A percentile compares a stretch with the other conserved stretches of the same genome.
phyloP scores from a whole-genome alignment of 2,113 vertebrate genomes.

The Oreotrochilus melanogaster region DNA sequence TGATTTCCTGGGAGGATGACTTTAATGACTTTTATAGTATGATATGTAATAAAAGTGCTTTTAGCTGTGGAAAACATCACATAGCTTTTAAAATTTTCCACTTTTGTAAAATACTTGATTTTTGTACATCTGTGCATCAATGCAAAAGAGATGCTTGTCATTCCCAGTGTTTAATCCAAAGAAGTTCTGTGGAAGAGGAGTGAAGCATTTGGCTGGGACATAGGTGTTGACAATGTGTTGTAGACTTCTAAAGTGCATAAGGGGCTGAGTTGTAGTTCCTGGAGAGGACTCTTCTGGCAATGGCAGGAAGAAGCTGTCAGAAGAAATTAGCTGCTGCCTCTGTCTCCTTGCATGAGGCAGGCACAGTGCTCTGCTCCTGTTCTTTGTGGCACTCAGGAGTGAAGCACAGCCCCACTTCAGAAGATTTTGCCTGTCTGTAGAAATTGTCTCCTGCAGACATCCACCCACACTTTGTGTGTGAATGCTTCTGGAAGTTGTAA shows the following conservation, averaged over 20 bases:
- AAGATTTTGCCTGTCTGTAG: background rate
- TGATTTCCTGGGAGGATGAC: background rate
- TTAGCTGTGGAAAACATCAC: background rate
- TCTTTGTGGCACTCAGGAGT: background rate
- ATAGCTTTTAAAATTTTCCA: background rate
- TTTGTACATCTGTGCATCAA: background rate
- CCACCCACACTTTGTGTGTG: background rate
- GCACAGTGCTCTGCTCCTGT: background rate
- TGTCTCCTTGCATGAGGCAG: background rate
- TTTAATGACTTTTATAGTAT: background rate
- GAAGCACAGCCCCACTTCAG: background rate
- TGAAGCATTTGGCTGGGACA: conserved; percentile 8
- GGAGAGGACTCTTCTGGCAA: background rate
- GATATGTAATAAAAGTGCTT: background rate
- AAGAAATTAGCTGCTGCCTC: background rate
- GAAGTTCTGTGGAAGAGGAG: background rate
- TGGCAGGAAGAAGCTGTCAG: conserved; percentile 2
- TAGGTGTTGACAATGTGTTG: conserved; percentile 28
- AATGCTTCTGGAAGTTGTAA: background rate
- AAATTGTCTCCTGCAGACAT: background rate
- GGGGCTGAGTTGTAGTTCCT: background rate
- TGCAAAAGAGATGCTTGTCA: background rate
- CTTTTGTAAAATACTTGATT: background rate
- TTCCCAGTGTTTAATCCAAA: background rate
- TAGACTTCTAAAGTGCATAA: background rate